Evolutionary conservation across 2,113 vertebrate species (phyloP).

Genomic region (Lepisosteus oculatus): DNA sequence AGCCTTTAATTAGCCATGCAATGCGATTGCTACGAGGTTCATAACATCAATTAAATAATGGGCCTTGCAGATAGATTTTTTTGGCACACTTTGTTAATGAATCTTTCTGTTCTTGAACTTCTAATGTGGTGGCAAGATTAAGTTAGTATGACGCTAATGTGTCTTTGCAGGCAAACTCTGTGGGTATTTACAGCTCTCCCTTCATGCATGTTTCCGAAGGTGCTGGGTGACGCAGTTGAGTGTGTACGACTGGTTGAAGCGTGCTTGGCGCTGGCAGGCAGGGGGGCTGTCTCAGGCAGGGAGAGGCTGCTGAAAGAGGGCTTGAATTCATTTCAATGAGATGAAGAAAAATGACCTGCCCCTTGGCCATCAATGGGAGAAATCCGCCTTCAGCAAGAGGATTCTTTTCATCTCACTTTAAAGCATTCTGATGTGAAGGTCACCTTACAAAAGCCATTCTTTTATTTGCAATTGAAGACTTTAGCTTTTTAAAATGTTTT

Average conservation of each 20-base stretch:
- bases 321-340: no score
- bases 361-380: no score
- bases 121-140: background rate
- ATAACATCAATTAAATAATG: conserved; percentile 5
- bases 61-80: background rate
- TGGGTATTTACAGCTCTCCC: background rate
- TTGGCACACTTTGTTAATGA: background rate
- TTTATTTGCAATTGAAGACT: no score
- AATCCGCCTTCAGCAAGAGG: no score
- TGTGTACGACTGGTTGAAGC: background rate
- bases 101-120: background rate
- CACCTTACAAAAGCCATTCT: no score
- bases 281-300: background rate
- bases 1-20: conserved; percentile 8
- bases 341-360: no score
- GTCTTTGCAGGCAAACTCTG: background rate
- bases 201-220: background rate
- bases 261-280: background rate
- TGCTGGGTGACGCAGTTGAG: background rate
- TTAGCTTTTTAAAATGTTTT: no score
- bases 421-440: no score
- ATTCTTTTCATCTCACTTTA: no score
- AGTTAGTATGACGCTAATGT: conserved; percentile 17
- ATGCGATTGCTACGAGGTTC: background rate
- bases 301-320: no score